Evolutionary conservation across 53 echinoderm and acorn worm genomes (phyloP), one percentile per base, ranked within the genome.

Genomic region (Luidia sarsii): DNA sequence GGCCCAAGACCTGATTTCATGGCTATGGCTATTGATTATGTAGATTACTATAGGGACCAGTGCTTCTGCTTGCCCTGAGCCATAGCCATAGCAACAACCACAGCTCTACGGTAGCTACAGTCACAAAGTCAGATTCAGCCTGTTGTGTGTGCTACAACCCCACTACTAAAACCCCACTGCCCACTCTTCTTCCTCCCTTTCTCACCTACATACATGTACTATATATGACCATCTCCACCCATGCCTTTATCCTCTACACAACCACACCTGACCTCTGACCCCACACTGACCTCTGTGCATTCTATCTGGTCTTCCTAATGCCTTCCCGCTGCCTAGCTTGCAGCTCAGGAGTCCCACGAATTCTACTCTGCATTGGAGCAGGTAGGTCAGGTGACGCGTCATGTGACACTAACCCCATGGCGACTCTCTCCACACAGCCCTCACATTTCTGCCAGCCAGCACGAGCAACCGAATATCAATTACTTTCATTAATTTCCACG

Each of bases 281-380:
- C 37, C 30, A 7, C 9, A 33, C 71, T 4, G 3, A 19, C 8
- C 1, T 68, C 22, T 41, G 43, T 21, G 11, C 50, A 32, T 27
- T 38, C 54, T 28, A 39, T 22, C 18, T 54, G 30, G 33, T 57
- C 68, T 51, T 82, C 23, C 57, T 31, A 39, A 59, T 75, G 49
- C 33, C 55, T 14, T 18, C 32, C 9, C 18, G 77, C 77, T 77
- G 77, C 77, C 3, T 77, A 77, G 77, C 77, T 77, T 32, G 77
- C 77, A 31, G 77, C 77, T 28, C 77, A 77, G 77, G 77, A 77
- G 32, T 77, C 77, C 59, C 77, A 77, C 48, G 77, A 77, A 43
- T 77, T 62, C 61, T 77, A 77, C 60, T 62, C 77, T 5, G 33
- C 62, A 18, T 43, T 77, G 62, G 77, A 77, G 62, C 77, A 77